Percentiles rank a stretch among this genome's conserved stretches.
Conservation (phyloP, 1,140 invertebrate species). For the Hyphantria cunea region DNA sequence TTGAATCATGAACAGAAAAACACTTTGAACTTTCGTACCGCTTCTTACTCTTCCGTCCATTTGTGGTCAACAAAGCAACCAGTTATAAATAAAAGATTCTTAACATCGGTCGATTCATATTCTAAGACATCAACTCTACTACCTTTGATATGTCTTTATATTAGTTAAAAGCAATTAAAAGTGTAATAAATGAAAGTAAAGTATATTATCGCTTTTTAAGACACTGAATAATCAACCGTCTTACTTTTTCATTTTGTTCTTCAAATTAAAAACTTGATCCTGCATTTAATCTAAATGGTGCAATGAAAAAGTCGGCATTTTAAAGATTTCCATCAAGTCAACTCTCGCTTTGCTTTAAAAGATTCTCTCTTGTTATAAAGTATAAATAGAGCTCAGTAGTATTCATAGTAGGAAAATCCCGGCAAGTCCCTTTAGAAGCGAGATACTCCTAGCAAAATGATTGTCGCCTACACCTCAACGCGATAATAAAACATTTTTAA, state of each 20-base stretch:
- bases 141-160: too few relatives aligned
- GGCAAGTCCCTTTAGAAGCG: conserved; percentile 26
- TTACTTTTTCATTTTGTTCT: too few relatives aligned
- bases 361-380: conserved; percentile 31
- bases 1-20: background rate
- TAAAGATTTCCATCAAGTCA: conserved; percentile 34
- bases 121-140: too few relatives aligned
- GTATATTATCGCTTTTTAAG: too few relatives aligned
- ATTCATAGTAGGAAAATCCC: conserved; percentile 35
- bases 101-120: too few relatives aligned
- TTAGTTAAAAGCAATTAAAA: too few relatives aligned
- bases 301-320: conserved; percentile 12
- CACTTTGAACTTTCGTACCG: conserved; percentile 17
- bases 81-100: too few relatives aligned
- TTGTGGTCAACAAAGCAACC: conserved; percentile 12
- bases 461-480: conserved; percentile 23
- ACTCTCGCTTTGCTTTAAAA: conserved; percentile 34
- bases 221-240: too few relatives aligned
- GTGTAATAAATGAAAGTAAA: too few relatives aligned
- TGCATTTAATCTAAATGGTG: too few relatives aligned
- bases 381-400: conserved; percentile 33
- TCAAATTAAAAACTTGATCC: too few relatives aligned
- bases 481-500: conserved; percentile 12
- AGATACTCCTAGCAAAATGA: conserved; percentile 29
- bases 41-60: conserved; percentile 5